These are phyloP conservation scores for Labeo rohita DNA, from an alignment of 2,113 vertebrate genomes.

Conservation along the genomic window DNA sequence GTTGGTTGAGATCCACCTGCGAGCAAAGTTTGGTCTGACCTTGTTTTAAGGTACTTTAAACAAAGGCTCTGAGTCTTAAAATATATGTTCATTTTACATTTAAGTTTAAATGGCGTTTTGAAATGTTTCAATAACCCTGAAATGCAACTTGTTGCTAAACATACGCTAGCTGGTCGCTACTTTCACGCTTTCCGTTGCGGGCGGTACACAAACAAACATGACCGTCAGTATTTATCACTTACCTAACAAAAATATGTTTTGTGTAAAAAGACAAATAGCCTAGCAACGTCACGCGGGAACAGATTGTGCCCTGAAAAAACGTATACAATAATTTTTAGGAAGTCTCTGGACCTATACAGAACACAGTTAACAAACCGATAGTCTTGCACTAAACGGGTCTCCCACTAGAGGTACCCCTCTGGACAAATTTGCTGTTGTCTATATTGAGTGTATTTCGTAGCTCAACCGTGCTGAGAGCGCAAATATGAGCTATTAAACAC, in stretches of 20 bases:
- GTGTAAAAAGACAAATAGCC: background rate
- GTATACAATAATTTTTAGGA: background rate
- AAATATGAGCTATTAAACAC: background rate
- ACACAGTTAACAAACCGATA: background rate
- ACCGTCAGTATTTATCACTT: background rate
- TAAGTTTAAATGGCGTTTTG: background rate
- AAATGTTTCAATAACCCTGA: background rate
- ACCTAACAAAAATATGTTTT: background rate
- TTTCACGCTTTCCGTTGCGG: background rate
- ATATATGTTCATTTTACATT: background rate
- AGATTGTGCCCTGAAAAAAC: background rate
- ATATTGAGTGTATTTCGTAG: background rate
- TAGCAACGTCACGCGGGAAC: background rate
- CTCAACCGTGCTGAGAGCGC: background rate
- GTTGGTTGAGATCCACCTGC: background rate
- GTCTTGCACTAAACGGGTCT: background rate
- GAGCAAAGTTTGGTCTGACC: background rate
- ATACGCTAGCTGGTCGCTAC: background rate
- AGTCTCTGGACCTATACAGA: background rate
- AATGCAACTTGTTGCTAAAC: background rate
- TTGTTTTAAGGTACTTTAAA: background rate
- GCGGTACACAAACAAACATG: background rate
- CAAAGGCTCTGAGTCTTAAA: background rate
- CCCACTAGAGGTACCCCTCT: constrained; percentile 19
- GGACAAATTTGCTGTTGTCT: background rate